Evolutionary conservation across 2,113 vertebrate genomes (phyloP).

Genomic region (Polyodon spathula): DNA sequence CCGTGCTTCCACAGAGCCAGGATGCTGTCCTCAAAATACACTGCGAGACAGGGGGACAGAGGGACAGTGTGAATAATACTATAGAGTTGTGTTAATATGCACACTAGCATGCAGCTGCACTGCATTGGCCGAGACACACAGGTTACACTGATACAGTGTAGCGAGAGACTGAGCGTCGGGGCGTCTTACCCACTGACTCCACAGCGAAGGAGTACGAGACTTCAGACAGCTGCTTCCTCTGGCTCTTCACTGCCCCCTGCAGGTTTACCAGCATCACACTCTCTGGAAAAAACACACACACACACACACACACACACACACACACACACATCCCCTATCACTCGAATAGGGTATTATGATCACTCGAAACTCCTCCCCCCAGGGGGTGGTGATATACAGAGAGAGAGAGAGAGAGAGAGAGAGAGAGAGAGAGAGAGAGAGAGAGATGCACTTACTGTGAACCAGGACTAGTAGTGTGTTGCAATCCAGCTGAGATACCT

Average conservation of each 20-base stretch:
- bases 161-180: not conserved
- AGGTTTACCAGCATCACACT: slow-evolving; percentile 60
- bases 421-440: not conserved
- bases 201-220: slow-evolving; percentile 52
- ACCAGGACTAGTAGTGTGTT: slow-evolving; percentile 67
- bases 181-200: slow-evolving; percentile 63
- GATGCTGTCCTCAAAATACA: slow-evolving; percentile 60
- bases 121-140: too few relatives aligned
- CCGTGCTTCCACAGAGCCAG: slow-evolving; percentile 77
- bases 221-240: slow-evolving; percentile 33
- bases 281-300: slow-evolving; percentile 43
- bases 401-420: not conserved
- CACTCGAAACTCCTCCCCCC: too few relatives aligned
- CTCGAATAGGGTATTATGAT: too few relatives aligned
- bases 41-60: slow-evolving; percentile 34
- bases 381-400: too few relatives aligned
- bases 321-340: too few relatives aligned
- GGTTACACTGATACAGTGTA: too few relatives aligned
- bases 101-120: too few relatives aligned
- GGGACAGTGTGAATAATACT: not conserved
- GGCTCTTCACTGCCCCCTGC: slow-evolving; percentile 47
- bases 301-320: too few relatives aligned
- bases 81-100: not conserved
- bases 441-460: slow-evolving; percentile 57
- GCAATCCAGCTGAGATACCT: slow-evolving; percentile 65